Conservation (phyloP, 2,797 vertebrate species). For the Sebastes steindachneri region DNA sequence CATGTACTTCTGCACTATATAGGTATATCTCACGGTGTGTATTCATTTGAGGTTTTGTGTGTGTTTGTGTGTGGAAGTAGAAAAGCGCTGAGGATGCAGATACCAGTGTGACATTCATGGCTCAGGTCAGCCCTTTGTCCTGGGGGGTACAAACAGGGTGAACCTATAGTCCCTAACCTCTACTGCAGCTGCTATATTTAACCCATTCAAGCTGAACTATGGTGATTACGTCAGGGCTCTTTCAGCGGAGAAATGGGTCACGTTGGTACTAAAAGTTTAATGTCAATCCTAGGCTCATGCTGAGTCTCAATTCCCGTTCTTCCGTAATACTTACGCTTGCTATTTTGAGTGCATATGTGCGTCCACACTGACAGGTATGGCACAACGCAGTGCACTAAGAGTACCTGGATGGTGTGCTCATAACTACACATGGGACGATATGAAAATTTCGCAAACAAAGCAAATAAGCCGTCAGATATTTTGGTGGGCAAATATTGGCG, state of each 20-base stretch:
- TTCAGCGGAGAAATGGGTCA: conserved; percentile 8
- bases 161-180: conserved; percentile 41
- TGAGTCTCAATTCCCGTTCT: background rate
- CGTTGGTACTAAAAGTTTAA: background rate
- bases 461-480: background rate
- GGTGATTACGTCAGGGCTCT: conserved; percentile 8
- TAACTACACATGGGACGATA: too few species aligned
- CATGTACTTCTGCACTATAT: background rate
- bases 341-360: background rate
- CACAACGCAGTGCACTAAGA: background rate
- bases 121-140: conserved; percentile 73
- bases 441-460: too few species aligned
- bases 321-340: background rate
- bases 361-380: background rate
- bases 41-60: background rate
- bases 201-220: conserved; percentile 30
- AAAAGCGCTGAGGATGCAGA: conserved; percentile 71
- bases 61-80: background rate
- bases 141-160: conserved; percentile 62
- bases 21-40: background rate
- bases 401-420: background rate
- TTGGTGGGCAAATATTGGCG: background rate
- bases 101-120: conserved; percentile 53
- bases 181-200: conserved; percentile 58
- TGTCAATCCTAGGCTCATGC: background rate